Evolutionary conservation across 2,113 vertebrate species (phyloP).

Genomic region (Lepisosteus osseus): DNA sequence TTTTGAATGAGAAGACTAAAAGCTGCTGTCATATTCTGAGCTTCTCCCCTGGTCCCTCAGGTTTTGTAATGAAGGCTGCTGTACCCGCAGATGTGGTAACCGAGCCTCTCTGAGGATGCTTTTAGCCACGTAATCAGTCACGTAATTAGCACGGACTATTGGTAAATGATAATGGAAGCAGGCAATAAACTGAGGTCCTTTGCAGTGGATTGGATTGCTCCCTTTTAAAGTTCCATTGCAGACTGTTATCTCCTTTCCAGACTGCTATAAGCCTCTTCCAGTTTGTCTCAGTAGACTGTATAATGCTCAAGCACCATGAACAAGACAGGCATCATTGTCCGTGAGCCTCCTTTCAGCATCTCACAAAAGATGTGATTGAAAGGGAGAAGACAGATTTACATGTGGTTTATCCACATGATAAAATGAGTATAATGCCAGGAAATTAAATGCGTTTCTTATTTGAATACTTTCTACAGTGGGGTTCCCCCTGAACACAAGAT

Average conservation of each 20-base stretch:
- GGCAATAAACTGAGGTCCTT: constrained; percentile 27
- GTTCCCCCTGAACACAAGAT: too few species aligned
- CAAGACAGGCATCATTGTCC: constrained; percentile 20
- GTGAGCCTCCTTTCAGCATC: background rate
- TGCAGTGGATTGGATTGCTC: constrained; percentile 12
- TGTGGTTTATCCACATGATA: background rate
- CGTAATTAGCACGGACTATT: constrained; percentile 28
- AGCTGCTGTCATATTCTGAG: constrained; percentile 28
- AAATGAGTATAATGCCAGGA: background rate
- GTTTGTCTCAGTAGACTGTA: background rate
- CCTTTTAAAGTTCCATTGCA: constrained; percentile 22
- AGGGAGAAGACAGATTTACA: background rate
- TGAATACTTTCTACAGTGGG: too few species aligned
- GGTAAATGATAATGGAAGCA: constrained; percentile 4
- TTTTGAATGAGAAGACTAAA: constrained; percentile 28
- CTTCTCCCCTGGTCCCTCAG: constrained; percentile 24
- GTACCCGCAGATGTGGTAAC: constrained; percentile 16
- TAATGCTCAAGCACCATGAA: constrained; percentile 10
- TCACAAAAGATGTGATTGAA: constrained; percentile 14
- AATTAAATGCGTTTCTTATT: too few species aligned
- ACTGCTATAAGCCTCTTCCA: constrained; percentile 12
- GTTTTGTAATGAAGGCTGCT: constrained; percentile 22
- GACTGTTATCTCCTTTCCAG: constrained; percentile 16
- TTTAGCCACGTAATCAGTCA: constrained; percentile 28
- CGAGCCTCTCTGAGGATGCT: constrained; percentile 31